Evolutionary conservation across 2,888 invertebrate species (phyloP).

Genomic region (Liopterus haemorrhoidalis): DNA sequence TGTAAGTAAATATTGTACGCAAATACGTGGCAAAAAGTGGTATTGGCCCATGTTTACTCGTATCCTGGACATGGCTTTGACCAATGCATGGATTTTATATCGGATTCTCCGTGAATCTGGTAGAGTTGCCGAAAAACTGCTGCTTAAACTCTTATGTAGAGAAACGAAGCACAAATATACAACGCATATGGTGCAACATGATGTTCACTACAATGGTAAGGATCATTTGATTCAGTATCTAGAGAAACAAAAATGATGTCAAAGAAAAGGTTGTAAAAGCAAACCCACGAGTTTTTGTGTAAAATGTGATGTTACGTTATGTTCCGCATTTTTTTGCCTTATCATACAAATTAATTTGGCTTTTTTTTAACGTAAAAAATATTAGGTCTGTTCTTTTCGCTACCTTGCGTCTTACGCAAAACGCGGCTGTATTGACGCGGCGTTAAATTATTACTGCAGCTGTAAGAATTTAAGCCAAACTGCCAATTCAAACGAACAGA

Average conservation of each 20-base stretch:
- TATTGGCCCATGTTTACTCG: no score
- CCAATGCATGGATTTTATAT: constrained; percentile 9
- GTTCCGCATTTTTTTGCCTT: background rate
- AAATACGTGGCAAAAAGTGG: no score
- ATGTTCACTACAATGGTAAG: constrained; percentile 7
- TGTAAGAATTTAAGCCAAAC: no score
- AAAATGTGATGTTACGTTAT: constrained; percentile 7
- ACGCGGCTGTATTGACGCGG: no score
- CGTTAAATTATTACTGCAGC: no score
- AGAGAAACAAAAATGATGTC: constrained; percentile 8
- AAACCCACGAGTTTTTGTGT: constrained; percentile 4
- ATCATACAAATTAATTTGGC: background rate
- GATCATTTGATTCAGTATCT: constrained; percentile 1
- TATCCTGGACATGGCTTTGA: constrained; percentile 3
- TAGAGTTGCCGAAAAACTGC: background rate
- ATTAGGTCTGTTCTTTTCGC: no score
- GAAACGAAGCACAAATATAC: constrained; percentile 6
- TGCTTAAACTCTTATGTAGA: constrained; percentile 4
- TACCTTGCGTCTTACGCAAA: no score
- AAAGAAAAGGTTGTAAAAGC: constrained; percentile 6
- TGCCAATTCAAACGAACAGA: no score
- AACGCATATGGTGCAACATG: no score
- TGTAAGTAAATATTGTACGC: no score
- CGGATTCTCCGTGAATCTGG: constrained; percentile 3
- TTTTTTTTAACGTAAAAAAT: no score